These are phyloP conservation scores for Meloidogyne floridensis DNA, from an alignment of 1,140 invertebrate species.

Conservation along the genomic window DNA sequence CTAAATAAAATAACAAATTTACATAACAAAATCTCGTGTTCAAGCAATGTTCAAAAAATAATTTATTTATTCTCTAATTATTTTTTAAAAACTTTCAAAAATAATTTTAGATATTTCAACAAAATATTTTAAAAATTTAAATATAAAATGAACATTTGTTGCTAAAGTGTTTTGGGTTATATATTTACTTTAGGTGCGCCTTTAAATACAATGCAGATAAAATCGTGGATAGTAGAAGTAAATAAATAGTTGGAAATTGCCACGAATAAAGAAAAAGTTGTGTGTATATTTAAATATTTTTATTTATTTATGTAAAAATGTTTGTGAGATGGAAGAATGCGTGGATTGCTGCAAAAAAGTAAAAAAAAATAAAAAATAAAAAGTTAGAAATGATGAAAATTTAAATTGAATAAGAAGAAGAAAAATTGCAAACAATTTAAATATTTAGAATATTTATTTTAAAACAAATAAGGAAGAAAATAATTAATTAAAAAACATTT, in stretches of 20 bases:
- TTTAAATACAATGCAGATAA: background rate
- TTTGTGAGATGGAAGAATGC: background rate
- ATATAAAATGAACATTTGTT: background rate
- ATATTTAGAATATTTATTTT: background rate
- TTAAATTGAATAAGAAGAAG: no score
- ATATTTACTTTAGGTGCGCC: background rate
- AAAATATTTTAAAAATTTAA: background rate
- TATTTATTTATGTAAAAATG: constrained; percentile 6
- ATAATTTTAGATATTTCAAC: background rate
- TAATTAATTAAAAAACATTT: background rate
- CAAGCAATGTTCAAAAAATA: no score
- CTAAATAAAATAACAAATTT: no score
- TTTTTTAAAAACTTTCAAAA: background rate
- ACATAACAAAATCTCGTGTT: no score
- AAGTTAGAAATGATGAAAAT: background rate
- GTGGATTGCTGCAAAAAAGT: background rate
- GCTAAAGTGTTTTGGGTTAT: background rate
- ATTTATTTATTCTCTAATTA: no score
- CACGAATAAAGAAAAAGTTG: background rate
- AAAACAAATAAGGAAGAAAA: constrained; percentile 6
- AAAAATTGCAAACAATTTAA: background rate
- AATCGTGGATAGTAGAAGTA: background rate
- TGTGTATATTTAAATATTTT: background rate
- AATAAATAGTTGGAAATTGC: background rate
- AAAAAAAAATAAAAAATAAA: background rate